Evolutionary conservation across 2,113 vertebrate species (phyloP).

Genomic region (Psephotus haematonotus): DNA sequence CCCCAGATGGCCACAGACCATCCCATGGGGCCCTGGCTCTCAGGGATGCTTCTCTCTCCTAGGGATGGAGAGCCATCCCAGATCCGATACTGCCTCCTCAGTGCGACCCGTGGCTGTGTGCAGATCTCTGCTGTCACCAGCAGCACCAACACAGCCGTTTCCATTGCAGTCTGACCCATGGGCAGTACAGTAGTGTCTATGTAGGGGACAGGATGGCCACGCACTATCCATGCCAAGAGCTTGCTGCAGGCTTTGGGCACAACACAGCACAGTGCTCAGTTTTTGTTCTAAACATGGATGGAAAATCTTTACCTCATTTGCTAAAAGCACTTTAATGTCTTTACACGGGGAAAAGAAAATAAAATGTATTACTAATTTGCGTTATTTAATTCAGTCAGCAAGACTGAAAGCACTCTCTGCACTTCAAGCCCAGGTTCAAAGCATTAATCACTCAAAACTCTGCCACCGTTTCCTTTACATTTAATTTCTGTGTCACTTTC

Average conservation of each 20-base stretch:
- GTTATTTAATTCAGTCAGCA: constrained; percentile 22
- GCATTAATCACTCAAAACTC: neutral
- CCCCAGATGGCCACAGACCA: neutral
- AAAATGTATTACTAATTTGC: neutral
- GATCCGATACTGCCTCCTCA: accelerated
- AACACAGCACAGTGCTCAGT: neutral
- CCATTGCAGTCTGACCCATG: accelerated
- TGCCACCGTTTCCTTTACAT: neutral
- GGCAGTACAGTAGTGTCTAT: accelerated
- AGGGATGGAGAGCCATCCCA: neutral
- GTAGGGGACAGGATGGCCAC: accelerated
- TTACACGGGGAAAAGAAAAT: neutral
- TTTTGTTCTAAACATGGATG: neutral
- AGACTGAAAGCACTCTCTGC: neutral
- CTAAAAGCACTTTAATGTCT: constrained; percentile 30
- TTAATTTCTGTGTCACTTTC: neutral
- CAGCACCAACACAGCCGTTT: accelerated
- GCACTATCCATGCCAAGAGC: accelerated
- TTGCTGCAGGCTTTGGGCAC: neutral
- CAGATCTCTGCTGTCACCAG: neutral
- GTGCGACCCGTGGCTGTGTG: accelerated
- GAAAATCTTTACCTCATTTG: constrained; percentile 28
- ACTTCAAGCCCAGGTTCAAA: neutral
- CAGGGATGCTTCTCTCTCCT: neutral
- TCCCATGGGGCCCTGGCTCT: accelerated